Evolutionary conservation across 2,888 invertebrate species (phyloP).

Genomic region (Hetaerina titia): DNA sequence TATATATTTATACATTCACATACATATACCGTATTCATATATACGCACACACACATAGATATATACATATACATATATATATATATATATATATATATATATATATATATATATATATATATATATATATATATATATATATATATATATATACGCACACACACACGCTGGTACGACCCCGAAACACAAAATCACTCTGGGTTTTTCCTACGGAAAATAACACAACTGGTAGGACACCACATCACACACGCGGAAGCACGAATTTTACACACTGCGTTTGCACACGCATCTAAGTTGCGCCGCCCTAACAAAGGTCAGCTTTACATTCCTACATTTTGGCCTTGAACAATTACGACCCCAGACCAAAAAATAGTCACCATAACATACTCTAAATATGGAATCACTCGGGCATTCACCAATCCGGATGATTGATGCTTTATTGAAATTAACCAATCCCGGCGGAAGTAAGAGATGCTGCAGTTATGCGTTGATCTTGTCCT

Average conservation of each 20-base stretch:
- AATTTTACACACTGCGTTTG: neutral
- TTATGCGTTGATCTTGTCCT: neutral
- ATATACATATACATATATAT: neutral
- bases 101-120: neutral
- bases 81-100: neutral
- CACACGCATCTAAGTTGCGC: neutral
- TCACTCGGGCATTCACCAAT: too few relatives aligned
- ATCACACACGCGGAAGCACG: constrained; percentile 64
- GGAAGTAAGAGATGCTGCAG: neutral
- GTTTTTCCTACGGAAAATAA: neutral
- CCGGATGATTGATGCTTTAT: too few relatives aligned
- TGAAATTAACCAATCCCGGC: neutral
- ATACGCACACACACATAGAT: neutral
- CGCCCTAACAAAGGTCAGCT: neutral
- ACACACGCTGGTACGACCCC: neutral
- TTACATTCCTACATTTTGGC: too few relatives aligned
- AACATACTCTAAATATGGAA: too few relatives aligned
- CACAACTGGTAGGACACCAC: neutral
- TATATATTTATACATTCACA: too few relatives aligned
- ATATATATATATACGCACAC: neutral
- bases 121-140: neutral
- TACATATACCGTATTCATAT: too few relatives aligned
- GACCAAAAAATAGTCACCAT: too few relatives aligned
- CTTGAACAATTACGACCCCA: too few relatives aligned
- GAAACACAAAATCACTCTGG: neutral